These are phyloP conservation scores for Archips xylosteana DNA, from an alignment of 2,888 invertebrate genomes.

Conservation along the genomic window DNA sequence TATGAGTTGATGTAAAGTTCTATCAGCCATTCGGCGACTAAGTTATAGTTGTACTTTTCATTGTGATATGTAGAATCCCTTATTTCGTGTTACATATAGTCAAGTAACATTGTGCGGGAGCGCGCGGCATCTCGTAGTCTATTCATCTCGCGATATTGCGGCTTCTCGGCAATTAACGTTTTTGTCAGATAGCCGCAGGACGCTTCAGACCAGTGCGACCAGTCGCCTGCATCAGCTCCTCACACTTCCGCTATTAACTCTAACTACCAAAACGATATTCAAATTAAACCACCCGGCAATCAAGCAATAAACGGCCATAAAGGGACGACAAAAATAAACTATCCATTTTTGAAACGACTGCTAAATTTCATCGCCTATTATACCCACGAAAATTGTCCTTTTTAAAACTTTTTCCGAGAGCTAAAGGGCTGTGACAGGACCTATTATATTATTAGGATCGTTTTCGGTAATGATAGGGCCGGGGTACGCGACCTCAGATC, in stretches of 20 bases:
- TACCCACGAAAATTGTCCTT: conserved; percentile 76
- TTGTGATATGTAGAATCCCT: conserved; percentile 14
- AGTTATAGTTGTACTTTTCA: background rate
- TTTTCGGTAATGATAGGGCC: conserved; percentile 83
- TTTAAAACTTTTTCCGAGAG: conserved; percentile 69
- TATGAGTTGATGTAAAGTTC: background rate
- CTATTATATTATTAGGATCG: conserved; percentile 84
- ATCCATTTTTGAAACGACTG: conserved; percentile 74
- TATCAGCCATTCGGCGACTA: background rate
- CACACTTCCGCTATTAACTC: conserved; percentile 56
- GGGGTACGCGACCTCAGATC: conserved; percentile 70
- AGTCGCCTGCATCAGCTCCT: conserved; percentile 28
- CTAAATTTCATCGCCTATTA: conserved; percentile 77
- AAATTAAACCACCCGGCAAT: conserved; percentile 56
- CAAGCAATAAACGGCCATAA: conserved; percentile 54
- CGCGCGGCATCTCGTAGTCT: background rate
- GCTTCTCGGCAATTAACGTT: conserved; percentile 26
- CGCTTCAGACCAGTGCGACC: conserved; percentile 18
- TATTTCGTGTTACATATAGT: conserved; percentile 19
- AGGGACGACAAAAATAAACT: conserved; percentile 64
- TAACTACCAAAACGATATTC: conserved; percentile 49
- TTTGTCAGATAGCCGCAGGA: conserved; percentile 30
- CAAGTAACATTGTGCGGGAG: background rate
- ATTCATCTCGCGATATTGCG: background rate
- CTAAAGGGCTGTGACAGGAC: conserved; percentile 80